A percentile compares a stretch with the other conserved stretches of the same genome.
Conservation (phyloP, 1,140 invertebrate species). For the Leptestheria dahalacensis region DNA sequence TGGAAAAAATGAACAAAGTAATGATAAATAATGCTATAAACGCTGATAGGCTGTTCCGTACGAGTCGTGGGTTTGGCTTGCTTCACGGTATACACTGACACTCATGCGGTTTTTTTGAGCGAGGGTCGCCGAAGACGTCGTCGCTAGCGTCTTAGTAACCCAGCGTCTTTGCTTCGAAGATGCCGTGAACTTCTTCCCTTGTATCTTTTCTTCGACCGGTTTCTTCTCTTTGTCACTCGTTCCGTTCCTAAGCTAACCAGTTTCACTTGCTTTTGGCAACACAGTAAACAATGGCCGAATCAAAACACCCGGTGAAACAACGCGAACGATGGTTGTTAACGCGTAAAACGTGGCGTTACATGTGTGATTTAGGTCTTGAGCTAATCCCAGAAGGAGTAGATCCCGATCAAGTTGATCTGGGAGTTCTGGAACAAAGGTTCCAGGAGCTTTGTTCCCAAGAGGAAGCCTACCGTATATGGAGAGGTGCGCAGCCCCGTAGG, state of each 20-base stretch:
- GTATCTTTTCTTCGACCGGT: background rate
- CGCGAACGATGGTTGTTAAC: constrained; percentile 66
- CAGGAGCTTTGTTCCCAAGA: background rate
- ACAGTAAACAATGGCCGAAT: background rate
- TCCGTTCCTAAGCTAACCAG: too few relatives aligned
- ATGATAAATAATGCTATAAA: too few relatives aligned
- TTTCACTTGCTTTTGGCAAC: too few relatives aligned
- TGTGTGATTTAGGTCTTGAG: constrained; percentile 70
- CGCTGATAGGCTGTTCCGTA: too few relatives aligned
- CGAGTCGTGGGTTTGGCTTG: too few relatives aligned
- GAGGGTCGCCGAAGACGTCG: too few relatives aligned
- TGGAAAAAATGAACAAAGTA: too few relatives aligned
- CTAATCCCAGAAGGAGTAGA: constrained; percentile 51
- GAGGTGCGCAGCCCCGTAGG: background rate
- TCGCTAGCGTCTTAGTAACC: too few relatives aligned
- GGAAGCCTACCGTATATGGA: background rate
- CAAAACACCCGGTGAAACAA: background rate
- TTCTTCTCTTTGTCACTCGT: too few relatives aligned
- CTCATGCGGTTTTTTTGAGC: too few relatives aligned
- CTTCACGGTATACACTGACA: too few relatives aligned
- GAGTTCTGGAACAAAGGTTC: background rate
- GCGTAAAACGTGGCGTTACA: constrained; percentile 75
- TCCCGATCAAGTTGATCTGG: background rate
- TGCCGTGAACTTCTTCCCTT: background rate
- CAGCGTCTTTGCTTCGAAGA: too few relatives aligned